phyloP scores from a whole-genome alignment of 37 sponge, comb jelly and placozoan genomes.

The Aplysina aerophoba region DNA sequence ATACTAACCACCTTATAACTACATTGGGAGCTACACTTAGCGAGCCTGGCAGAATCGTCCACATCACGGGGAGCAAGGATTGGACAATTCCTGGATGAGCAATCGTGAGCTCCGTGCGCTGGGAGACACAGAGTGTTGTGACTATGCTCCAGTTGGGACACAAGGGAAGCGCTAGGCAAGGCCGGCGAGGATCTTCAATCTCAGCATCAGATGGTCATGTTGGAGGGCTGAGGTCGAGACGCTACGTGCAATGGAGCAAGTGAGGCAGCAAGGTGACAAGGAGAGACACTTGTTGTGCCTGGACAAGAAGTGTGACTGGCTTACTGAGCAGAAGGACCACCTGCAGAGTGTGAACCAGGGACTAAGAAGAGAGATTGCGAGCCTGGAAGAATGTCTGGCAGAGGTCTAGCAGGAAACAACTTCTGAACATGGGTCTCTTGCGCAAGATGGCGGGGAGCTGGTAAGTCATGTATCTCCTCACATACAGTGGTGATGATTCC shows the following conservation, averaged over 20 bases:
- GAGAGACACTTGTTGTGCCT: neutral
- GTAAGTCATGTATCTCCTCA: neutral
- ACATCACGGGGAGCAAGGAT: too few species aligned
- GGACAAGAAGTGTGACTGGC: neutral
- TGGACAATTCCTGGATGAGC: too few species aligned
- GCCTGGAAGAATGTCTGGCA: neutral
- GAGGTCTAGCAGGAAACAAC: neutral
- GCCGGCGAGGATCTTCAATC: neutral
- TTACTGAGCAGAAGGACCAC: neutral
- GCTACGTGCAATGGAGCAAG: constrained; percentile 1
- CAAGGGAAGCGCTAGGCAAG: neutral
- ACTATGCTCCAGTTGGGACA: neutral
- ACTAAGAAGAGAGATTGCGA: neutral
- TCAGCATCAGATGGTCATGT: neutral
- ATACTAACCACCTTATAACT: too few species aligned
- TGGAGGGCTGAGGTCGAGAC: neutral
- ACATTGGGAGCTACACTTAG: too few species aligned
- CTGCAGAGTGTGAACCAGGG: constrained; percentile 1
- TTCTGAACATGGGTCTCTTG: neutral
- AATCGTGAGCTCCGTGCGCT: too few species aligned
- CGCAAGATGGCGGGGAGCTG: neutral
- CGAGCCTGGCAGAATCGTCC: too few species aligned
- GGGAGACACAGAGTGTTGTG: too few species aligned
- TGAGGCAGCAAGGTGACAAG: neutral
- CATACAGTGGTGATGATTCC: neutral